These are phyloP conservation scores for Pristionchus maxplancki DNA, from an alignment of 2,888 invertebrate genomes.

Conservation along the genomic window DNA sequence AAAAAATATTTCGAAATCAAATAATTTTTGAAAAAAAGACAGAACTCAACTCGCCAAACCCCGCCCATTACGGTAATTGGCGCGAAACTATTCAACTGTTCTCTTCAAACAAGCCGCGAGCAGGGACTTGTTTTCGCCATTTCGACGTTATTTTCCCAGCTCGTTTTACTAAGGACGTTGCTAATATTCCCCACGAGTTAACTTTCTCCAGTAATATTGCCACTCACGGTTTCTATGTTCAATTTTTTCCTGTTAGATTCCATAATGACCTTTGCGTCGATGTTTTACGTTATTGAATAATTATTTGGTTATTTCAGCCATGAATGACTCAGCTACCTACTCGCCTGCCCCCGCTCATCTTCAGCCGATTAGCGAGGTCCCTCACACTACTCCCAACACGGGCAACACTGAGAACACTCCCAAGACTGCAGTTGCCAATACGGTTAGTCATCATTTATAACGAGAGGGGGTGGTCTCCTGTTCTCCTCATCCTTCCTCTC, in stretches of 20 bases:
- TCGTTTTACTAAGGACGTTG: not conserved
- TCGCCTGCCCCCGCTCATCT: not conserved
- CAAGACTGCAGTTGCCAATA: conserved; percentile 36
- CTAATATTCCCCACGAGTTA: not conserved
- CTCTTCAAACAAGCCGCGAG: not conserved
- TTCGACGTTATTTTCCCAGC: not conserved
- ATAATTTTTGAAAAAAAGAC: not conserved
- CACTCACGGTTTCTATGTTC: too few relatives aligned
- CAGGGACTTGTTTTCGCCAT: not conserved
- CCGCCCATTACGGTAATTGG: not conserved
- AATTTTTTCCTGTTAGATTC: too few relatives aligned
- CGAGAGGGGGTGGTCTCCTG: too few relatives aligned
- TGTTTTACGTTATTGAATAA: not conserved
- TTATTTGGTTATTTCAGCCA: not conserved
- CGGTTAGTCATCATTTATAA: not conserved
- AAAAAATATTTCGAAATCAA: too few relatives aligned
- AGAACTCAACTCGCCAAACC: not conserved
- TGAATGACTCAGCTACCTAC: not conserved
- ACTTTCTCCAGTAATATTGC: too few relatives aligned
- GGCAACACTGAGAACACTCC: conserved; percentile 40
- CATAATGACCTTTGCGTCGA: too few relatives aligned
- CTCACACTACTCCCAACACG: conserved; percentile 36
- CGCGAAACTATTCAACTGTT: not conserved
- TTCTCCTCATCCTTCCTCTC: not conserved
- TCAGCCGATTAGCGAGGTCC: not conserved